Percentiles rank a stretch among this genome's conserved stretches.
Evolutionary conservation across 2,888 invertebrate species (phyloP).

Genomic region (Gymnosoma rotundatum): DNA sequence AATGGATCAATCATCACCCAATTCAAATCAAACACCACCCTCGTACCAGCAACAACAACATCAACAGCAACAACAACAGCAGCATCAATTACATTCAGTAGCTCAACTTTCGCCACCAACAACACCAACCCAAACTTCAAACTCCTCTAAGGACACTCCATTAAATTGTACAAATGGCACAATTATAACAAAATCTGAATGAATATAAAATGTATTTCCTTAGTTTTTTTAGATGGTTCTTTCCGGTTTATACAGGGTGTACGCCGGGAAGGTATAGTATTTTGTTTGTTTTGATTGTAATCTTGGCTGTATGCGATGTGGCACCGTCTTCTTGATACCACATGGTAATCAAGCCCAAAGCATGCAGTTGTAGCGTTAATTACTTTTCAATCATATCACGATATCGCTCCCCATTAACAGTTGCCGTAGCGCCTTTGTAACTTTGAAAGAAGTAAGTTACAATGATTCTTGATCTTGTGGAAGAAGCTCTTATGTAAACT

Average conservation of each 20-base stretch:
- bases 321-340: too few species aligned
- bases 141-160: slow-evolving; percentile 72
- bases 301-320: too few species aligned
- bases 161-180: slow-evolving; percentile 66
- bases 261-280: too few species aligned
- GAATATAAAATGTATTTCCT: slow-evolving; percentile 18
- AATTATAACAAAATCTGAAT: slow-evolving; percentile 66
- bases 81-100: slow-evolving; percentile 70
- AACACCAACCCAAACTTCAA: slow-evolving; percentile 76
- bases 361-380: neutral
- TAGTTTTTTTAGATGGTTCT: neutral
- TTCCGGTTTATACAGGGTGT: neutral
- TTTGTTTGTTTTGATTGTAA: too few species aligned
- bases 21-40: slow-evolving; percentile 60
- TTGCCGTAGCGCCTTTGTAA: too few species aligned
- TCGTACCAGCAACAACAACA: slow-evolving; percentile 64
- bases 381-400: too few species aligned
- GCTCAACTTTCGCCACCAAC: slow-evolving; percentile 78
- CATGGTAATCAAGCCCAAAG: too few species aligned
- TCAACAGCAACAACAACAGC: slow-evolving; percentile 72
- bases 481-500: too few species aligned
- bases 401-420: too few species aligned
- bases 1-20: slow-evolving; percentile 59
- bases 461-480: too few species aligned
- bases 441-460: too few species aligned